A percentile compares a stretch with the other conserved stretches of the same genome.
These are phyloP conservation scores for Nemotelus nigrinus DNA, from an alignment of 2,888 invertebrate genomes.

Conservation along the genomic window DNA sequence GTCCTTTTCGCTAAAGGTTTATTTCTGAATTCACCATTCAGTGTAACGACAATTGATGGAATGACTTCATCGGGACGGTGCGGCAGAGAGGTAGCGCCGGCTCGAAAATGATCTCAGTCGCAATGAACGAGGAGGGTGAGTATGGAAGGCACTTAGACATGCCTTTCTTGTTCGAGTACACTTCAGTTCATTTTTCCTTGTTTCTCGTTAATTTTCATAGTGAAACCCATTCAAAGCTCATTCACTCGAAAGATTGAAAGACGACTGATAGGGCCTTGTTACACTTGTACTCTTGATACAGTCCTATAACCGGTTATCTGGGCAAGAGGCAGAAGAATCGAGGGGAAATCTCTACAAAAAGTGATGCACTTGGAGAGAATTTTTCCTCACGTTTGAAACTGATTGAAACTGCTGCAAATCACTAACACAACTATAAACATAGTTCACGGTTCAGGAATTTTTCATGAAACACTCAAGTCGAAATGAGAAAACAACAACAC, in stretches of 20 bases:
- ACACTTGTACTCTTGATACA: too few species aligned
- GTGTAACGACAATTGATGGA: not conserved
- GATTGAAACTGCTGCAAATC: too few species aligned
- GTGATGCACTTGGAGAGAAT: too few species aligned
- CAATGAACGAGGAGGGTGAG: not conserved
- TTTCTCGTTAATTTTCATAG: conserved; percentile 4
- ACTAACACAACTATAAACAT: too few species aligned
- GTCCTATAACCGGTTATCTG: too few species aligned
- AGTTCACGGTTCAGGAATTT: too few species aligned
- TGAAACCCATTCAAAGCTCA: conserved; percentile 7
- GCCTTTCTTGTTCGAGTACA: not conserved
- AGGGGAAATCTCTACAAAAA: too few species aligned
- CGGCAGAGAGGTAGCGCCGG: not conserved
- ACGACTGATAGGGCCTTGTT: too few species aligned
- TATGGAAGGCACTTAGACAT: conserved; percentile 34
- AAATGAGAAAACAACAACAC: too few species aligned
- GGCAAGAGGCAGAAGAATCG: too few species aligned
- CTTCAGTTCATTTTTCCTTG: conserved; percentile 34
- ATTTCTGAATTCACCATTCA: not conserved
- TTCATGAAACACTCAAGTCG: too few species aligned
- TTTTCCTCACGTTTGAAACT: too few species aligned
- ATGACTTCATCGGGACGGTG: not conserved
- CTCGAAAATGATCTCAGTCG: not conserved
- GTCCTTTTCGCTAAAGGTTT: conserved; percentile 1
- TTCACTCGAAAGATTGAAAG: conserved; percentile 21